Evolutionary conservation across 2,113 vertebrate genomes (phyloP).

Genomic region (Osmerus mordax): DNA sequence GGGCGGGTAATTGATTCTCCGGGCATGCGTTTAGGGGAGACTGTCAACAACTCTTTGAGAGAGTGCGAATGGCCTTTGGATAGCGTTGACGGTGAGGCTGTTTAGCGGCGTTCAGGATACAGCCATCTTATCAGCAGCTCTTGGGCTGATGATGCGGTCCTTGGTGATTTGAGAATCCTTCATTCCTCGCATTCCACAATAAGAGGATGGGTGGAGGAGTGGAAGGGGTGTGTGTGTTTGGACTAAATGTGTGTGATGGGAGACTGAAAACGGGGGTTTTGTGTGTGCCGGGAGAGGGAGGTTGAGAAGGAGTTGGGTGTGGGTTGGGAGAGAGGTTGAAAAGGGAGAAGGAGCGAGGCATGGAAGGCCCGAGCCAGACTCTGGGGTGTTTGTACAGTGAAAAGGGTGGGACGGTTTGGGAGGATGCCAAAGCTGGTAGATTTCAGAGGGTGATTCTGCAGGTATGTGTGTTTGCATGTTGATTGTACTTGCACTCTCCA

Average conservation of each 20-base stretch:
- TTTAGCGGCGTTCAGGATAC: no score
- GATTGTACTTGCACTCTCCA: background rate
- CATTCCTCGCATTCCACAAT: constrained; percentile 61
- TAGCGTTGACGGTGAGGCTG: no score
- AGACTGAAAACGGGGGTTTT: background rate
- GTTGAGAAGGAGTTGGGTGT: background rate
- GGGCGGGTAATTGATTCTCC: no score
- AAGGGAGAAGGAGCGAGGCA: constrained; percentile 16
- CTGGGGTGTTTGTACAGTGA: constrained; percentile 29
- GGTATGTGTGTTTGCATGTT: background rate
- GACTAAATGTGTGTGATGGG: no score
- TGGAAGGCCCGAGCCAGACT: constrained; percentile 8
- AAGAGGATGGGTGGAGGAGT: constrained; percentile 46
- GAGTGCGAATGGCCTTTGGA: no score
- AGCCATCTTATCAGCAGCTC: no score
- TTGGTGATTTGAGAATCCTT: constrained; percentile 31
- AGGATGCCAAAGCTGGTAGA: background rate
- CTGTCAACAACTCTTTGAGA: no score
- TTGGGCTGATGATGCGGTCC: no score
- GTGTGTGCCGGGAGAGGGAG: background rate
- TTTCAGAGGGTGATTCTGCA: background rate
- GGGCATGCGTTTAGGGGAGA: no score
- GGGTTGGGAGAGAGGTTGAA: background rate
- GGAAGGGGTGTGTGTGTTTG: constrained; percentile 28
- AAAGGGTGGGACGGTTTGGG: constrained; percentile 15